Conservation (phyloP, 2,888 invertebrate species). For the Habrosyne pyritoides region DNA sequence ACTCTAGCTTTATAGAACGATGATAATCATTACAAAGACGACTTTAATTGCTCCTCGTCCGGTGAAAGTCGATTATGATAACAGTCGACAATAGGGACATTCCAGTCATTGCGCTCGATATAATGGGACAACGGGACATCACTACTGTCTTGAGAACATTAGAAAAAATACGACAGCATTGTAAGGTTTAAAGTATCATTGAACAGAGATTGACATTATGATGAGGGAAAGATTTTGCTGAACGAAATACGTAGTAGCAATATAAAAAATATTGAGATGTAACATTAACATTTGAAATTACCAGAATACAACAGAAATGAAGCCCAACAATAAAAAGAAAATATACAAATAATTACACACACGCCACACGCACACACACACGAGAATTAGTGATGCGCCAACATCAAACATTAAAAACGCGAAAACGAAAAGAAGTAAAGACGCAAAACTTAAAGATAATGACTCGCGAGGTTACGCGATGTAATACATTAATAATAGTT, state of each 20-base stretch:
- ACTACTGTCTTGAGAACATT: slow-evolving; percentile 2
- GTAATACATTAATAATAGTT: slow-evolving; percentile 80
- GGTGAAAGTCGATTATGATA: slow-evolving; percentile 28
- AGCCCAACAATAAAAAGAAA: slow-evolving; percentile 19
- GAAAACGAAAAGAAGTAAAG: slow-evolving; percentile 30
- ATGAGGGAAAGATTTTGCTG: too few species aligned
- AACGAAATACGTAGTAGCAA: too few species aligned
- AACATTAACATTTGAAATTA: background rate
- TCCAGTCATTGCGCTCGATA: slow-evolving; percentile 15
- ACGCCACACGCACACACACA: slow-evolving; percentile 5
- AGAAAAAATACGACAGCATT: too few species aligned
- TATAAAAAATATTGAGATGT: too few species aligned
- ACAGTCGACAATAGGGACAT: slow-evolving; percentile 30
- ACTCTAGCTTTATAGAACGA: background rate
- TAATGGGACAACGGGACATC: slow-evolving; percentile 3
- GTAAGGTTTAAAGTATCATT: too few species aligned
- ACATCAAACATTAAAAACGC: slow-evolving; percentile 27
- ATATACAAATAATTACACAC: slow-evolving; percentile 35
- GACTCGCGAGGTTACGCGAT: slow-evolving; percentile 49
- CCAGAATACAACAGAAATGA: background rate
- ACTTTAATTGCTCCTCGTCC: slow-evolving; percentile 33
- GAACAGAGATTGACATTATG: too few species aligned
- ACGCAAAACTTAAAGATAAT: slow-evolving; percentile 56
- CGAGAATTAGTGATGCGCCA: slow-evolving; percentile 14
- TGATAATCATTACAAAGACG: slow-evolving; percentile 30